Base-by-base conservation (phyloP, 2,113 vertebrate species). In the Dascyllus trimaculatus region DNA sequence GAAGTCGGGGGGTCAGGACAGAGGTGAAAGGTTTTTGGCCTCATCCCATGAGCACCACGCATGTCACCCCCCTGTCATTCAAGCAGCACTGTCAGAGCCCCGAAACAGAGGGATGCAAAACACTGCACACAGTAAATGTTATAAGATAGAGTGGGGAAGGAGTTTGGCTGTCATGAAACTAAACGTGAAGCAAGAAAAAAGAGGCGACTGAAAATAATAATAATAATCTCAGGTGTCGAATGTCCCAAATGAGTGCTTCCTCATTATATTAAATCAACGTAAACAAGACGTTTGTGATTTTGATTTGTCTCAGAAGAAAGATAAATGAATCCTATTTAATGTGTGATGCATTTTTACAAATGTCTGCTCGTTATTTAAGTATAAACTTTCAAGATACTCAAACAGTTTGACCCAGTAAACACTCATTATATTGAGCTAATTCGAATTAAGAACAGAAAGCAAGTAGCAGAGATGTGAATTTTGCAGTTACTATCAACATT, bases 1-100 rank as follows among this genome's bases (percentile, higher is more conserved):
- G 78, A 85, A 89, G 78, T 87, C 84, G 84, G 21, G 67, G 77
- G 89, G 79, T 91, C 81, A 80, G 51, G 69, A 46, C 40, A 78
- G 63, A 69, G 80, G 80, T 82, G 71, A 89, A 82, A 88, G 88
- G 84, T 88, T 76, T 35, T 72, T 49, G 67, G 68, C 40, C 81
- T 81, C 51, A 67, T 89, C 91, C 87, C 88, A 63, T 60, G 89
- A 90, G 91, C 67, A 61, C 14, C 11, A 52, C 21, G n/a, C 63
- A 78, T 89, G 91, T 91, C 88, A 87, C 66, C 64, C 79, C 76
- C 45, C 84, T 71, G 82, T 91, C 90, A 85, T 59, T 89, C 89
- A 85, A 51, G 24, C 60, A 63, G 45, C 56, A 40, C 77, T 83
- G 81, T 75, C 86, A 88, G 48, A 71, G 60, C 69, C 43, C 60